These are phyloP conservation scores for Drosophila sp. DNA, from an alignment of 1,140 invertebrate genomes.

Conservation along the genomic window DNA sequence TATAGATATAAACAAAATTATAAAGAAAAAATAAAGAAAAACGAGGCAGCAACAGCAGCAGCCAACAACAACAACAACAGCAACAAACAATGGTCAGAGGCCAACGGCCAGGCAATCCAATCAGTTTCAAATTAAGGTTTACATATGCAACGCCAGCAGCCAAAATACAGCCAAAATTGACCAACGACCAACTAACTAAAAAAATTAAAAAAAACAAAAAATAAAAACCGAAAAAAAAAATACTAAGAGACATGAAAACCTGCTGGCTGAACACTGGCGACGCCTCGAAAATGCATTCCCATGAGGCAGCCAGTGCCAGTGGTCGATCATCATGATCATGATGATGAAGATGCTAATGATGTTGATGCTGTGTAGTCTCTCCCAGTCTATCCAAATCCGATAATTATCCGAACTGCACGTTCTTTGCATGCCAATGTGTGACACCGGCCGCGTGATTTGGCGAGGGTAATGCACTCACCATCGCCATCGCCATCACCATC, in stretches of 20 bases:
- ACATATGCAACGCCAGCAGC: constrained; percentile 65
- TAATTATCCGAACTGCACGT: constrained; percentile 49
- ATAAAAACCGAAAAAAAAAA: constrained; percentile 9
- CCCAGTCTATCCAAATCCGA: constrained; percentile 27
- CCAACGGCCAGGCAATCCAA: constrained; percentile 69
- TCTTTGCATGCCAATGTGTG: constrained; percentile 69
- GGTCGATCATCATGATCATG: constrained; percentile 36
- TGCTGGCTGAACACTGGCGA: constrained; percentile 61
- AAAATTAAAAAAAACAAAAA: constrained; percentile 19
- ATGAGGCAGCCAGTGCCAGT: constrained; percentile 26
- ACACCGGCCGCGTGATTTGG: constrained; percentile 63
- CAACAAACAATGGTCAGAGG: constrained; percentile 26
- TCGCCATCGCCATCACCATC: constrained; percentile 15
- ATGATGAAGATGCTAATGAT: constrained; percentile 1
- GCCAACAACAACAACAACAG: constrained; percentile 36
- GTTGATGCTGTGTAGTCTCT: constrained; percentile 10
- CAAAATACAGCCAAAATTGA: constrained; percentile 52
- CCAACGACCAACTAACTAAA: constrained; percentile 56
- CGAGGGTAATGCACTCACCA: constrained; percentile 61
- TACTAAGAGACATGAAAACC: constrained; percentile 50
- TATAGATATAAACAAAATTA: constrained; percentile 32
- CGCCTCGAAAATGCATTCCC: constrained; percentile 68
- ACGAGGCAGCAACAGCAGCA: constrained; percentile 40
- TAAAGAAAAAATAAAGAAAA: constrained; percentile 20
- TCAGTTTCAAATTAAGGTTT: constrained; percentile 80